Percentiles rank a stretch among this genome's conserved stretches.
Conservation (phyloP, 2,113 vertebrate genomes). For the Emydocephalus ijimae region DNA sequence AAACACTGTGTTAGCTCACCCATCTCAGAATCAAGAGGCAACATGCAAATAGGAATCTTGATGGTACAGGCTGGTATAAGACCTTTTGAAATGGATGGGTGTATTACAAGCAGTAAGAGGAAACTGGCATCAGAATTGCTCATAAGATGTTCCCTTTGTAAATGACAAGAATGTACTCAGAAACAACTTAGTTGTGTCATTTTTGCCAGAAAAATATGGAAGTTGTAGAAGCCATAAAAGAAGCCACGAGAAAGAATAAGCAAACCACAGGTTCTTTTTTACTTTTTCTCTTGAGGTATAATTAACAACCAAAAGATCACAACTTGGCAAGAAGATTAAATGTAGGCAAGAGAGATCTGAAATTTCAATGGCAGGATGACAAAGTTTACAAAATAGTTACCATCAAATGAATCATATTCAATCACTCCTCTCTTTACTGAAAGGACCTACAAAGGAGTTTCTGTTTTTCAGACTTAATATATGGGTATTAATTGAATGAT, state of each 20-base stretch:
- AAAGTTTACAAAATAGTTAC: background rate
- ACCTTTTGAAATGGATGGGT: background rate
- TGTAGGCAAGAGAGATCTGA: background rate
- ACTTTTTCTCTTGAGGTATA: background rate
- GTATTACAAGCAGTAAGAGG: background rate
- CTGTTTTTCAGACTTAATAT: background rate
- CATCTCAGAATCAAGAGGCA: background rate
- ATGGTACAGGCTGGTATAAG: background rate
- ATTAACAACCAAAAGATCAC: background rate
- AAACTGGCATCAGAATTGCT: background rate
- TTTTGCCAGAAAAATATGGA: constrained; percentile 6
- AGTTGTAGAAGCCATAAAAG: background rate
- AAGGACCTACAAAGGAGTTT: background rate
- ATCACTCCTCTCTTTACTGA: background rate
- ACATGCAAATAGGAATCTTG: background rate
- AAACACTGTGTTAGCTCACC: background rate
- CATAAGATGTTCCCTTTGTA: background rate
- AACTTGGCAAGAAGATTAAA: background rate
- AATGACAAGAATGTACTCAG: background rate
- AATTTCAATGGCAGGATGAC: background rate
- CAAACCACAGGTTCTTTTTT: background rate
- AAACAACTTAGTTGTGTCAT: background rate
- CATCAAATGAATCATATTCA: background rate
- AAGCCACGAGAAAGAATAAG: constrained; percentile 7
- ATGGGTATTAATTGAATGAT: background rate